Evolutionary conservation across 1,140 invertebrate species (phyloP).

Genomic region (Drosophila hydei): DNA sequence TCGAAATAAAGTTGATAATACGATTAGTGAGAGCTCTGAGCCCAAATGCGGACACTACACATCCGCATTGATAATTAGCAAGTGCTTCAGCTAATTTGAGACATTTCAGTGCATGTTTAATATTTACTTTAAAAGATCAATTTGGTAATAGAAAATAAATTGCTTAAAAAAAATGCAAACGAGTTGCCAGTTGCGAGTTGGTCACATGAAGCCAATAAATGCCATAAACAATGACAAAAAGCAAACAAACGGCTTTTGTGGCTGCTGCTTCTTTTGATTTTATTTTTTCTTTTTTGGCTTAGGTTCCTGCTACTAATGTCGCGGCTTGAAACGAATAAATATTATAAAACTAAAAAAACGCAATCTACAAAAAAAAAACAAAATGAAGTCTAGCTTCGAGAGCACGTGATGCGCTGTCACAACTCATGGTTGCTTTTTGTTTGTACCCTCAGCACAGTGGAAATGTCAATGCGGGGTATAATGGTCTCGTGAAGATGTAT

Average conservation of each 20-base stretch:
- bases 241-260: constrained; percentile 61
- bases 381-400: constrained; percentile 40
- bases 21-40: constrained; percentile 7
- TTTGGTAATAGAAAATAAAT: constrained; percentile 24
- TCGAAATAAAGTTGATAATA: neutral
- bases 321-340: constrained; percentile 9
- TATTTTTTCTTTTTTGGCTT: neutral
- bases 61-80: constrained; percentile 66
- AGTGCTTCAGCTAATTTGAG: constrained; percentile 46
- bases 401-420: constrained; percentile 62
- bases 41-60: constrained; percentile 12
- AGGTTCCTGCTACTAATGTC: constrained; percentile 45
- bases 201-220: constrained; percentile 61
- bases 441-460: neutral
- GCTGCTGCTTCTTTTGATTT: constrained; percentile 12
- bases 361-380: constrained; percentile 12
- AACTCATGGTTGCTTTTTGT: constrained; percentile 34
- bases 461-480: too few relatives aligned
- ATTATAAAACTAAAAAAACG: neutral
- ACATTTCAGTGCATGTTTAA: constrained; percentile 61
- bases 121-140: constrained; percentile 41
- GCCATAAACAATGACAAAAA: constrained; percentile 43
- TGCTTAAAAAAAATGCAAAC: constrained; percentile 11
- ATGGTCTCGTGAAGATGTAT: too few relatives aligned
- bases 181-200: constrained; percentile 39